Percentiles rank a stretch among this genome's conserved stretches.
phyloP scores from a whole-genome alignment of 2,888 invertebrate genomes.

The Baronia brevicornis region DNA sequence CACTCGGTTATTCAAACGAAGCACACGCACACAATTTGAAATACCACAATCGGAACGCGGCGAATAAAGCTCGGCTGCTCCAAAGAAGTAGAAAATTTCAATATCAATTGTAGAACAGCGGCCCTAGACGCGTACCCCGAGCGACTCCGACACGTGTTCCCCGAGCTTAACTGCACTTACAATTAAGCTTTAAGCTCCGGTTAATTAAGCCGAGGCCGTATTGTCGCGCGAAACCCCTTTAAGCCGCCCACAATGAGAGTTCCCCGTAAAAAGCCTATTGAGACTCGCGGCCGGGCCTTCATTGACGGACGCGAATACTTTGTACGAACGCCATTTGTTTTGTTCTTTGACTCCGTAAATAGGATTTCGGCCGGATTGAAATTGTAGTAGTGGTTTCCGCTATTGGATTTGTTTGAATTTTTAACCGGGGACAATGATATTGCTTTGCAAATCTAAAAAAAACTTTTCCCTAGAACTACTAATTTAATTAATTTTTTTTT shows the following conservation, averaged over 20 bases:
- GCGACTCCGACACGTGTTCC: conserved; percentile 66
- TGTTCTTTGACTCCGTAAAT: conserved; percentile 29
- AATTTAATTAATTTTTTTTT: no score
- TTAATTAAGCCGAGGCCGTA: conserved; percentile 69
- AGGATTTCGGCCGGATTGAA: conserved; percentile 34
- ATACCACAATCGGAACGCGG: conserved; percentile 14
- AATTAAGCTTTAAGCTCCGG: conserved; percentile 71
- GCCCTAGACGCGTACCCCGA: conserved; percentile 40
- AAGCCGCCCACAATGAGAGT: conserved; percentile 58
- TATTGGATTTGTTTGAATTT: conserved; percentile 28
- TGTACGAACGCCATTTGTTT: conserved; percentile 34
- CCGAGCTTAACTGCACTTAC: conserved; percentile 68
- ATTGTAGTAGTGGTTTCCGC: conserved; percentile 29
- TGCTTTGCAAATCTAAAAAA: no score
- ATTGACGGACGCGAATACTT: conserved; percentile 40
- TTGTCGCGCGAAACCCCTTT: conserved; percentile 63
- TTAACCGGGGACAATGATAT: no score
- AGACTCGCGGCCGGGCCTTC: conserved; percentile 30
- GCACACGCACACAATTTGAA: background rate
- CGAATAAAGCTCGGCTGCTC: conserved; percentile 21
- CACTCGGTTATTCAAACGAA: no score
- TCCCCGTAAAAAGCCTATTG: conserved; percentile 59
- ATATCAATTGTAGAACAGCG: conserved; percentile 46
- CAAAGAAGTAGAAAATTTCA: conserved; percentile 44
- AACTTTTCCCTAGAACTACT: no score